These are phyloP conservation scores for Catostomus latipinnis DNA, from an alignment of 2,797 vertebrate species.

Conservation along the genomic window DNA sequence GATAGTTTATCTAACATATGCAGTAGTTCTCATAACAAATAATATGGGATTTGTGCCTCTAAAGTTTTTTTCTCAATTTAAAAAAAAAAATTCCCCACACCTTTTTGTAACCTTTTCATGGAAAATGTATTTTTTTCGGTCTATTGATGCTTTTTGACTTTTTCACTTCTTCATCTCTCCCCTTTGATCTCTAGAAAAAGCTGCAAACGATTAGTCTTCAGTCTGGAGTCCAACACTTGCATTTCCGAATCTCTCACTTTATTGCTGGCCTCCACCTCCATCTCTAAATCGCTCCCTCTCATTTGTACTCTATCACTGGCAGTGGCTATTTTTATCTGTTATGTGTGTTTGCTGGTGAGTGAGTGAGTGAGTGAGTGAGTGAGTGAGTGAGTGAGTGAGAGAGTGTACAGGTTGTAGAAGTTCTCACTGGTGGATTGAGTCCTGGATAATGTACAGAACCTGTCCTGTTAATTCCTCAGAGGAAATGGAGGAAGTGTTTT, in stretches of 20 bases:
- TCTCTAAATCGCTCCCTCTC: constrained; percentile 46
- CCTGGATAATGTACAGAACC: constrained; percentile 23
- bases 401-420: constrained; percentile 36
- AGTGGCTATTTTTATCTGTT: constrained; percentile 42
- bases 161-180: not conserved
- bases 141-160: not conserved
- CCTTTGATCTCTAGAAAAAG: not conserved
- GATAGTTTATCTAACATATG: too few relatives aligned
- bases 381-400: too few relatives aligned
- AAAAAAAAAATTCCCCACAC: too few relatives aligned
- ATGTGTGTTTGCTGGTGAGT: constrained; percentile 40
- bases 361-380: not conserved
- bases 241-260: constrained; percentile 36
- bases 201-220: constrained; percentile 13
- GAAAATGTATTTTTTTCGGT: too few relatives aligned
- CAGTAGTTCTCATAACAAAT: too few relatives aligned
- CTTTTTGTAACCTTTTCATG: too few relatives aligned
- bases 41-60: too few relatives aligned
- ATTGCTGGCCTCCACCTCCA: constrained; percentile 45
- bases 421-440: not conserved
- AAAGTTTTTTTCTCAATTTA: too few relatives aligned
- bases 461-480: constrained; percentile 24
- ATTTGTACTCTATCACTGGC: constrained; percentile 32
- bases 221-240: constrained; percentile 25
- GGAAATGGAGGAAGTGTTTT: constrained; percentile 30